Conservation (phyloP, 1,140 invertebrate species). For the Monomorium pharaonis region DNA sequence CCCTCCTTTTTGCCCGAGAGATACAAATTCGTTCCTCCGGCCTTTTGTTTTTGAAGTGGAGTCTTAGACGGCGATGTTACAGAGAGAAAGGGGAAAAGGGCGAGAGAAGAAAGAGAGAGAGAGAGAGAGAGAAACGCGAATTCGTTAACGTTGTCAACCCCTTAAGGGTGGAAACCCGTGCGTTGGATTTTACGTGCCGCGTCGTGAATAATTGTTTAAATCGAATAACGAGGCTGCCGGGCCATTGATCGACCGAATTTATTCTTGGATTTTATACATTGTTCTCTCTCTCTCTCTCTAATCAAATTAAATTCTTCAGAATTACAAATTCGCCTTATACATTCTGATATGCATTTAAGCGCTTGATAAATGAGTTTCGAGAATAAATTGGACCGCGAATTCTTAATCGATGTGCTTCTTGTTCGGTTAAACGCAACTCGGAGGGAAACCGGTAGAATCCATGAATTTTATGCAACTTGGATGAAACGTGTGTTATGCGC, state of each 20-base stretch:
- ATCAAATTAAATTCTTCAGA: constrained; percentile 42
- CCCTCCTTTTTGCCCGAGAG: constrained; percentile 50
- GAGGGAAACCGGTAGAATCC: neutral
- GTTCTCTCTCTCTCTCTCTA: too few species aligned
- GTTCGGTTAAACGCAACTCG: neutral
- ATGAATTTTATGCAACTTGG: neutral
- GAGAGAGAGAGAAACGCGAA: constrained; percentile 55
- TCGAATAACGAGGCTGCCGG: constrained; percentile 60
- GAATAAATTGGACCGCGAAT: constrained; percentile 16
- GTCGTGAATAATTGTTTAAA: constrained; percentile 71
- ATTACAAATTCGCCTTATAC: constrained; percentile 37
- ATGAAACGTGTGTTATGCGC: neutral
- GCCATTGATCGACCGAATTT: constrained; percentile 63
- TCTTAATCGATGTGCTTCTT: constrained; percentile 4
- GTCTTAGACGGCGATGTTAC: constrained; percentile 28
- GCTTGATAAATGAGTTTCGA: constrained; percentile 2
- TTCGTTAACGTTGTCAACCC: constrained; percentile 71
- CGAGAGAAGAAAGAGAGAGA: neutral
- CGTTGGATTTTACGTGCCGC: constrained; percentile 58
- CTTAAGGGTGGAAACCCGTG: constrained; percentile 35
- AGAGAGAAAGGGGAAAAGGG: neutral
- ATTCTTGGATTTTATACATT: constrained; percentile 42
- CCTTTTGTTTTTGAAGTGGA: constrained; percentile 72
- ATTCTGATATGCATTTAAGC: constrained; percentile 23
- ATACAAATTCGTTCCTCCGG: constrained; percentile 74